Base-by-base conservation (phyloP, 2,888 invertebrate species). In the Gisinianus flammeolus region DNA sequence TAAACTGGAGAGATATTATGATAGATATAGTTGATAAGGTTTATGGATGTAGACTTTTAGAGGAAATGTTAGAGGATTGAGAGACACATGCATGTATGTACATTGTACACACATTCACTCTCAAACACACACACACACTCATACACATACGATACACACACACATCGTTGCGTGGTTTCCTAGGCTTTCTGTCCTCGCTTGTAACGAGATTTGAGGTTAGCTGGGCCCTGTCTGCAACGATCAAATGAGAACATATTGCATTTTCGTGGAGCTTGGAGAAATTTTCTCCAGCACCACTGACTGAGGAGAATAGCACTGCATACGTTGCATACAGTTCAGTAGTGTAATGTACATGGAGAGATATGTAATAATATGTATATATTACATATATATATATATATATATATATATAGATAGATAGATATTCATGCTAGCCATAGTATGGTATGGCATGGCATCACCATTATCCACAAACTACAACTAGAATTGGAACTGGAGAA, bases 131-230 rank as follows among this genome's bases (percentile, higher is more conserved):
- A 24, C 28, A 62, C 24, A 62, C 26, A 24, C 24, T 12, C 16
- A 62, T 28, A 16, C 24, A n/a, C n/a, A n/a, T n/a, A n/a, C 2
- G 19, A 68, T 4, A 68, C 35, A 68, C 35, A 35, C 68, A 22
- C 31, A n/a, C 19, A 30, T n/a, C 54, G 28, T 44, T 69, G 44
- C 52, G 70, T 28, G 70, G 70, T 70, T 70, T 52, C 54, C 52
- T 70, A 70, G 70, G 26, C 70, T 54, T 70, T 54, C 54, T 52
- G 52, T 54, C 54, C 70, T 70, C 54, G 70, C 72, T 58, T 62
- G 22, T 74, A 74, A 74, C 64, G 62, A 64, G 74, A 74, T 74
- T 74, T 66, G 74, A 74, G 74, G 64, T 74, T 74, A 66, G 64
- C 64, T 58, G 73, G 64, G 73, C 73, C 28, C 74, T 74, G 64